Base-by-base conservation (phyloP, 1,140 invertebrate genomes). In the Zaprionus lachaisei region DNA sequence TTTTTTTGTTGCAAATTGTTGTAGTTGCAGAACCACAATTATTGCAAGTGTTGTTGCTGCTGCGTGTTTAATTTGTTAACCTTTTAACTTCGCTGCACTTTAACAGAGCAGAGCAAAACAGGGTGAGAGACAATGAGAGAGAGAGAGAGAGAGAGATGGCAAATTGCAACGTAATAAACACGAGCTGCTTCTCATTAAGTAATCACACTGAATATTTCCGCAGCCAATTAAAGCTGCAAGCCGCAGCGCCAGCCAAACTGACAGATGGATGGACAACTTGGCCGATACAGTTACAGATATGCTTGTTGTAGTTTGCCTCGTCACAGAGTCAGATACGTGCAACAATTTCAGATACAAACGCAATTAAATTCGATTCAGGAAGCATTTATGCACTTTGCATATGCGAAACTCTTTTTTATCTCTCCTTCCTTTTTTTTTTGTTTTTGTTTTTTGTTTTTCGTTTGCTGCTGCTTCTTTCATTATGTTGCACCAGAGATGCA, bases 341-440 rank as follows among this genome's bases (percentile, higher is more conserved):
- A 81, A 54, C 76, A 66, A 61, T 37, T 72, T 34, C 63, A 61
- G 72, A 83, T 76, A 67, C 84, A 89, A 82, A 89, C 83, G 89
- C 85, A 87, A 87, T 87, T 87, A 87, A 90, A 89, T 81, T 90
- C 85, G 81, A 74, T 90, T 89, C 84, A 89, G 84, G 84, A 90
- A 90, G 79, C 85, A 87, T 87, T 87, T 83, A 87, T 87, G 80
- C 77, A 87, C 77, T 86, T 86, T 78, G 67, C 77, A 78, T 78
- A 71, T 56, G 20, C 47, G 41, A 47, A 47, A 47, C 41, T 58
- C 65, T 80, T 65, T 65, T 80, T 75, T 7, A 11, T 47, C 20
- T 41, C 26, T 49, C 72, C 55, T 74, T 49, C 51, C 56, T 24
- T 49, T 80, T 56, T 24, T 49, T 77, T 64, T 74, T n/a, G n/a